phyloP scores from a whole-genome alignment of 2,797 vertebrate species.

The Lates japonicus region DNA sequence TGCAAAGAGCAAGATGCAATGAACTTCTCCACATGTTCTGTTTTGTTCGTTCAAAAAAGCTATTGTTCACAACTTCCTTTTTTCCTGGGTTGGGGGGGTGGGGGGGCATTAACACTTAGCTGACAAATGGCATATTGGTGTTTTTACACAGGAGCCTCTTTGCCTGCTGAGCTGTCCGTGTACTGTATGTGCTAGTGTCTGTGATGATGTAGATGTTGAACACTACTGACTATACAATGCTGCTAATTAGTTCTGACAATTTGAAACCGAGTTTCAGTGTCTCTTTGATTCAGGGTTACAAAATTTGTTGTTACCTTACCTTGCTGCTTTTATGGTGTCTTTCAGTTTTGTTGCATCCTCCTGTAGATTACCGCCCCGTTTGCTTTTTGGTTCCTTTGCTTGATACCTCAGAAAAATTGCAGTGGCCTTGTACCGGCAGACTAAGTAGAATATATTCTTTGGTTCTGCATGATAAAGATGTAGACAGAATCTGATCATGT shows the following conservation, averaged over 20 bases:
- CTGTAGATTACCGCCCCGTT: slow-evolving; percentile 28
- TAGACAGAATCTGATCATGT: slow-evolving; percentile 31
- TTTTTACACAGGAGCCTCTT: slow-evolving; percentile 62
- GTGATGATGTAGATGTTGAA: slow-evolving; percentile 56
- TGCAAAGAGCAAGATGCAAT: slow-evolving; percentile 74
- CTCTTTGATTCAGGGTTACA: slow-evolving; percentile 77
- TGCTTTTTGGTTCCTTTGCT: slow-evolving; percentile 57
- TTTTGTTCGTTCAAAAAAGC: slow-evolving; percentile 49
- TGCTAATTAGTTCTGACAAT: slow-evolving; percentile 80
- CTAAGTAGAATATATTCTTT: slow-evolving; percentile 43
- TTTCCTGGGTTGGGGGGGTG: neutral
- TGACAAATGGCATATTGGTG: slow-evolving; percentile 73
- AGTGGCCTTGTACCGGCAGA: slow-evolving; percentile 73
- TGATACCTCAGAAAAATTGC: slow-evolving; percentile 76
- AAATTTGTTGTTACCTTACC: slow-evolving; percentile 46
- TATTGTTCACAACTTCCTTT: slow-evolving; percentile 34
- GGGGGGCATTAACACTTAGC: slow-evolving; percentile 29
- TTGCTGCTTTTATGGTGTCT: slow-evolving; percentile 65
- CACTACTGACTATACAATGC: slow-evolving; percentile 71
- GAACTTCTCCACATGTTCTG: slow-evolving; percentile 41
- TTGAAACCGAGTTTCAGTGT: slow-evolving; percentile 58
- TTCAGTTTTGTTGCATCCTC: slow-evolving; percentile 36
- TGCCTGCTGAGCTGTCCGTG: slow-evolving; percentile 75
- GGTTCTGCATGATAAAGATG: slow-evolving; percentile 60
- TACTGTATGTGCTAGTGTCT: slow-evolving; percentile 54